Percentiles rank a stretch among this genome's conserved stretches.
These are phyloP conservation scores for Ethmia dodecea DNA, from an alignment of 2,888 invertebrate species.

Conservation along the genomic window DNA sequence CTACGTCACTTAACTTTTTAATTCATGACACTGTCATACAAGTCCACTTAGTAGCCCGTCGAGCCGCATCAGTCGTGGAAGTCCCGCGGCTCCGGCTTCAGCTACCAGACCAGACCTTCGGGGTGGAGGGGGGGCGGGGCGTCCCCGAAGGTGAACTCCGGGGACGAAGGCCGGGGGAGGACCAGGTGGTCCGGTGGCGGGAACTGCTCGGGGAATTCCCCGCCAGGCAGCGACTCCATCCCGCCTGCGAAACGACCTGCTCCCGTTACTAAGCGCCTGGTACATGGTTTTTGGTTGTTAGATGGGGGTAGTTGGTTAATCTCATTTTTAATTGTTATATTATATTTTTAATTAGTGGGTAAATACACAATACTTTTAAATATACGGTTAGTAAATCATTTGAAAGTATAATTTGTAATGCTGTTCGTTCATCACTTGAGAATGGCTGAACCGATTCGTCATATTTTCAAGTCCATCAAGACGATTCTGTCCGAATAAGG, in stretches of 20 bases:
- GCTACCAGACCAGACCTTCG: conserved; percentile 76
- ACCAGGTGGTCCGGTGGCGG: conserved; percentile 81
- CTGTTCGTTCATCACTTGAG: too few species aligned
- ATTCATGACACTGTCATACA: conserved; percentile 10
- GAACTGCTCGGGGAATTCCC: conserved; percentile 74
- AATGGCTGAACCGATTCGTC: too few species aligned
- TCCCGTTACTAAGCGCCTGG: conserved; percentile 66
- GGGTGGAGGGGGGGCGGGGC: conserved; percentile 70
- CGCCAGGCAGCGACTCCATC: conserved; percentile 76
- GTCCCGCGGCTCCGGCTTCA: conserved; percentile 78
- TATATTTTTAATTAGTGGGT: too few species aligned
- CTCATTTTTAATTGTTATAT: too few species aligned
- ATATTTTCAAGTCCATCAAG: too few species aligned
- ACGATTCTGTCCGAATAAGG: too few species aligned
- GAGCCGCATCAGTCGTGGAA: conserved; percentile 78
- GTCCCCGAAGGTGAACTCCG: conserved; percentile 82
- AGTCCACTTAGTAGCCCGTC: conserved; percentile 67
- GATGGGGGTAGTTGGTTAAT: too few species aligned
- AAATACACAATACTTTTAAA: too few species aligned
- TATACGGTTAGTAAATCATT: too few species aligned
- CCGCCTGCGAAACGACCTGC: conserved; percentile 88
- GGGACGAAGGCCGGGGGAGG: conserved; percentile 85
- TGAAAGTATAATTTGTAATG: too few species aligned
- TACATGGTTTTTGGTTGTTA: too few species aligned
- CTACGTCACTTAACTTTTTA: not conserved